A percentile compares a stretch with the other conserved stretches of the same genome.
These are phyloP conservation scores for Phasianus colchicus DNA, from an alignment of 2,113 vertebrate genomes.

Conservation along the genomic window DNA sequence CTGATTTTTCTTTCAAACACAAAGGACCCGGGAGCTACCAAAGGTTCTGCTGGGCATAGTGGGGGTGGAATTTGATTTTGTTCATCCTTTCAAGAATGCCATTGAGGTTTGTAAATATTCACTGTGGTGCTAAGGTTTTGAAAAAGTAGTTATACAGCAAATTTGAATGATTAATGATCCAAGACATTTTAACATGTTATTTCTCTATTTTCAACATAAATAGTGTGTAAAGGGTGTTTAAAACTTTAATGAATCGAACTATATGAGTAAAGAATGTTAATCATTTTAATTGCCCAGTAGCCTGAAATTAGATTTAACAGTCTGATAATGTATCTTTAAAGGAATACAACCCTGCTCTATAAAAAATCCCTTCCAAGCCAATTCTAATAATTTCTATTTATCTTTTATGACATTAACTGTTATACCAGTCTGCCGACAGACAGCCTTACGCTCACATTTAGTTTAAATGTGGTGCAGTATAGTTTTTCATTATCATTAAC, in stretches of 20 bases:
- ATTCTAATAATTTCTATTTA: slow-evolving; percentile 82
- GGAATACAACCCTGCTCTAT: slow-evolving; percentile 75
- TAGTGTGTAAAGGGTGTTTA: slow-evolving; percentile 69
- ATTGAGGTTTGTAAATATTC: slow-evolving; percentile 38
- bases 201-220: slow-evolving; percentile 72
- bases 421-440: slow-evolving; percentile 74
- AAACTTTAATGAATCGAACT: slow-evolving; percentile 78
- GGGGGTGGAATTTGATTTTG: not conserved
- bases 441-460: slow-evolving; percentile 76
- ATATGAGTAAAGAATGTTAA: slow-evolving; percentile 78
- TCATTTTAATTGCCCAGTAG: slow-evolving; percentile 81
- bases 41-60: not conserved
- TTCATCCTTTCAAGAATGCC: not conserved
- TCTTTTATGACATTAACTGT: slow-evolving; percentile 81
- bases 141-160: slow-evolving; percentile 29
- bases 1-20: not conserved
- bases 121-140: not conserved
- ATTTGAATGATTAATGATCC: slow-evolving; percentile 51
- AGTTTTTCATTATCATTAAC: slow-evolving; percentile 82
- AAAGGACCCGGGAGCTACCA: not conserved
- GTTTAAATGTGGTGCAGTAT: slow-evolving; percentile 62
- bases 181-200: slow-evolving; percentile 48
- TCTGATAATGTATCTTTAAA: slow-evolving; percentile 79
- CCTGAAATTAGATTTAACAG: slow-evolving; percentile 80
- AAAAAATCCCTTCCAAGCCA: slow-evolving; percentile 77